Percentiles rank a stretch among this genome's conserved stretches.
phyloP scores from a whole-genome alignment of 2,113 vertebrate species.

The Aptenodytes forsteri region DNA sequence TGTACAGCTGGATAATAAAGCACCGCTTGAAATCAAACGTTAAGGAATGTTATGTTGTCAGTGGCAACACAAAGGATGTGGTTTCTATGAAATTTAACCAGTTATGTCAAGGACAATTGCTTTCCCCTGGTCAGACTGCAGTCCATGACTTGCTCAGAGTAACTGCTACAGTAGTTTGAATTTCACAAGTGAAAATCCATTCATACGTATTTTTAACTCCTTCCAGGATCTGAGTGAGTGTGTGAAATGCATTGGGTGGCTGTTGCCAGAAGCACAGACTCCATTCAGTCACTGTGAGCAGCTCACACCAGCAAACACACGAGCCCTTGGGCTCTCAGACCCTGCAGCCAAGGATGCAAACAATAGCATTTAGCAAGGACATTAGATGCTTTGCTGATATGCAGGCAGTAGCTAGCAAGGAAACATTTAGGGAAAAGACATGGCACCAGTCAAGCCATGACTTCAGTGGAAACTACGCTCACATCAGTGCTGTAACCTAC shows the following conservation, averaged over 20 bases:
- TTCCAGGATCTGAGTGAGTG: background rate
- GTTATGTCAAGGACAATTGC: slow-evolving; percentile 1
- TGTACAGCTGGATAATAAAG: slow-evolving; percentile 15
- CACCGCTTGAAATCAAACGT: slow-evolving; percentile 29
- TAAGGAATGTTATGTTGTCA: slow-evolving; percentile 57
- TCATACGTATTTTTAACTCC: background rate
- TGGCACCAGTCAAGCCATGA: background rate
- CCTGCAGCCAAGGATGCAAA: background rate
- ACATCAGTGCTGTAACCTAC: background rate
- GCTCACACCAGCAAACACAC: background rate
- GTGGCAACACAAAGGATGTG: slow-evolving; percentile 53
- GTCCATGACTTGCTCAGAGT: background rate
- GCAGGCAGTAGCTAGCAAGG: background rate
- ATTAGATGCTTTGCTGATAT: background rate
- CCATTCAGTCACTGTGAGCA: background rate
- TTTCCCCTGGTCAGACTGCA: slow-evolving; percentile 14
- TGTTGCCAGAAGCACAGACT: background rate
- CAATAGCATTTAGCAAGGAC: background rate
- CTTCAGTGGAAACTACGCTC: background rate
- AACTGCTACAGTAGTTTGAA: background rate
- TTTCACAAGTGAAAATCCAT: background rate
- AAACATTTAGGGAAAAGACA: background rate
- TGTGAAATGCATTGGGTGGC: background rate
- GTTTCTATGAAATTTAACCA: slow-evolving; percentile 56
- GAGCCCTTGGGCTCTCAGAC: background rate